phyloP scores from a whole-genome alignment of 2,888 invertebrate species.

The Rhagonycha lutea region DNA sequence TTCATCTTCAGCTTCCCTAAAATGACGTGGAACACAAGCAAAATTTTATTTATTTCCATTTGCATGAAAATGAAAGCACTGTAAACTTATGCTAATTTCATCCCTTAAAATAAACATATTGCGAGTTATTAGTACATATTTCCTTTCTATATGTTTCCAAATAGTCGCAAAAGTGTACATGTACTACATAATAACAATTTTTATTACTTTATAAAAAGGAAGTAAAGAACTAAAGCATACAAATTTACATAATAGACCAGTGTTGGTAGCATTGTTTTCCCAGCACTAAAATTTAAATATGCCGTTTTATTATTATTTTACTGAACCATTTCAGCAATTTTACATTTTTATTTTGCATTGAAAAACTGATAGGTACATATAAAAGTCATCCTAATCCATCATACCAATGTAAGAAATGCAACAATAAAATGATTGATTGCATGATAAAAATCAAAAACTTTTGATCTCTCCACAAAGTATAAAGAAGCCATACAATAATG shows the following conservation, averaged over 20 bases:
- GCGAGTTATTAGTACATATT: neutral
- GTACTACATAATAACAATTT: neutral
- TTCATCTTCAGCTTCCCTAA: slow-evolving; percentile 40
- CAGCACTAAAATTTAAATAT: neutral
- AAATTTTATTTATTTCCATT: slow-evolving; percentile 35
- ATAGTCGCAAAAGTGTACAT: neutral
- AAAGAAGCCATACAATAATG: neutral
- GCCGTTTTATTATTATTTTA: neutral
- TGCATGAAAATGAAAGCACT: slow-evolving; percentile 29
- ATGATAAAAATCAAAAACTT: neutral
- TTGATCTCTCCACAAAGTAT: neutral
- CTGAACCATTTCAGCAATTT: neutral
- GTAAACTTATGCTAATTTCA: slow-evolving; percentile 23
- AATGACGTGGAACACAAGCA: slow-evolving; percentile 42
- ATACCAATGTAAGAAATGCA: neutral
- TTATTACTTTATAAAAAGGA: neutral
- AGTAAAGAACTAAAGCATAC: neutral
- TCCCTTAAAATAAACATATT: neutral
- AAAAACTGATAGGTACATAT: neutral
- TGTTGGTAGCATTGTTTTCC: neutral
- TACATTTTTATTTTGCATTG: neutral
- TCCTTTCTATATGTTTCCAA: neutral
- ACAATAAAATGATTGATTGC: neutral
- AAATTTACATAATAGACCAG: neutral
- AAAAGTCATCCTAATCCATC: neutral